These are phyloP conservation scores for Gymnarchus niloticus DNA, from an alignment of 2,113 vertebrate species.

Conservation along the genomic window DNA sequence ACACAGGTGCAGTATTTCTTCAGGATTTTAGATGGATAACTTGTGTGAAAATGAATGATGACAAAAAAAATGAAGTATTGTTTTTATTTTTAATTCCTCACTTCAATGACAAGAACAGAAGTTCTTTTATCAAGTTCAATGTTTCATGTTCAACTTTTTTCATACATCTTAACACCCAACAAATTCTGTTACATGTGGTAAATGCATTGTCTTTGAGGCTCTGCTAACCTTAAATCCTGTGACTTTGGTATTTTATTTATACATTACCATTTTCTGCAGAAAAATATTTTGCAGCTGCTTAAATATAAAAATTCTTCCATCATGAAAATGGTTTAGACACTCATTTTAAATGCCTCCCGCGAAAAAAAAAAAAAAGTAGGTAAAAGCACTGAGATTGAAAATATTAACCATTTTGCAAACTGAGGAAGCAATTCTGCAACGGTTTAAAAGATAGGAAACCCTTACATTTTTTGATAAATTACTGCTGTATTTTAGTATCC, in stretches of 20 bases:
- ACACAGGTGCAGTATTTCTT: slow-evolving; percentile 76
- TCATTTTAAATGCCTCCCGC: slow-evolving; percentile 73
- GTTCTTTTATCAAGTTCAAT: slow-evolving; percentile 68
- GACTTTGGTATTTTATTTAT: slow-evolving; percentile 96
- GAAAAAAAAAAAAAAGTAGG: slow-evolving; percentile 49
- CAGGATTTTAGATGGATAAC: slow-evolving; percentile 65
- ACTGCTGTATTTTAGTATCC: neutral
- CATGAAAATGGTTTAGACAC: slow-evolving; percentile 85
- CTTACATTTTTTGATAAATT: neutral
- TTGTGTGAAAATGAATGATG: slow-evolving; percentile 14
- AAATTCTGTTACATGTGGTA: slow-evolving; percentile 71
- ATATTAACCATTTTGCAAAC: slow-evolving; percentile 48
- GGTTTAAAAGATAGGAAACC: slow-evolving; percentile 15
- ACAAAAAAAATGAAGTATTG: slow-evolving; percentile 17
- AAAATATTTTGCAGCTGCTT: slow-evolving; percentile 96
- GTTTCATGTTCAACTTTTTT: slow-evolving; percentile 73
- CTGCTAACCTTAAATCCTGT: slow-evolving; percentile 74
- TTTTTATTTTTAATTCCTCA: slow-evolving; percentile 62
- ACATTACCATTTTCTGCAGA: slow-evolving; percentile 90
- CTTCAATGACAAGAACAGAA: slow-evolving; percentile 74
- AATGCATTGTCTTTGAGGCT: slow-evolving; percentile 75
- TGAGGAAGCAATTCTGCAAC: slow-evolving; percentile 55
- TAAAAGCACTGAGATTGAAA: slow-evolving; percentile 53
- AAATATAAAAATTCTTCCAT: slow-evolving; percentile 92
- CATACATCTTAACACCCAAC: slow-evolving; percentile 59